These are phyloP conservation scores for Bufo gargarizans DNA, from an alignment of 2,113 vertebrate genomes.

Conservation along the genomic window DNA sequence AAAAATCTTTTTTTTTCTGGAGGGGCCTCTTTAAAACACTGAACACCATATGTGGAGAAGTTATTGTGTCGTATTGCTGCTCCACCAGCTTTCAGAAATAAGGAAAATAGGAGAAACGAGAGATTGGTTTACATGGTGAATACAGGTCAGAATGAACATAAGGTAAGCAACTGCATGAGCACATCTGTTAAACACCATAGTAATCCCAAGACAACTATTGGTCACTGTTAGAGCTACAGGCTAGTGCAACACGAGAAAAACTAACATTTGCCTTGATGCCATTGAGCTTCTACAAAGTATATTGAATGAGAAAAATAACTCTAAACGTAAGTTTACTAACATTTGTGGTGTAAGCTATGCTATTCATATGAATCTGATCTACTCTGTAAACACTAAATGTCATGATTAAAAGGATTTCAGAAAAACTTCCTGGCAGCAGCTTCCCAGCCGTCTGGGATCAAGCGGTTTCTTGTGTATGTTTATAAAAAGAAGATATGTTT, in stretches of 20 bases:
- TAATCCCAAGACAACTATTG: background rate
- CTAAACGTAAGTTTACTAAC: background rate
- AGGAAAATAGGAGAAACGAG: too few species aligned
- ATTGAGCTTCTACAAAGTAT: background rate
- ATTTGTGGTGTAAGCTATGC: background rate
- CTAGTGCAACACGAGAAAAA: background rate
- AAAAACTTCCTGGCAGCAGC: slow-evolving; percentile 17
- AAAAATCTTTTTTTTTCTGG: too few species aligned
- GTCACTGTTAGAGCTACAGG: background rate
- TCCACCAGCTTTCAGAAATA: too few species aligned
- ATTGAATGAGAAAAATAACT: background rate
- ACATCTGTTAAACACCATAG: too few species aligned
- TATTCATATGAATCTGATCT: background rate
- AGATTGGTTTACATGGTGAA: too few species aligned
- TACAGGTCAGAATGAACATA: too few species aligned
- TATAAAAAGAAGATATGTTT: slow-evolving; percentile 14
- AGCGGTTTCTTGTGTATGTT: slow-evolving; percentile 27
- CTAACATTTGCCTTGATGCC: background rate
- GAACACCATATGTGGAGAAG: too few species aligned
- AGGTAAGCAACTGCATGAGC: too few species aligned
- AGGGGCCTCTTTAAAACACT: too few species aligned
- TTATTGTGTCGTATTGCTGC: too few species aligned
- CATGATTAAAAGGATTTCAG: slow-evolving; percentile 23
- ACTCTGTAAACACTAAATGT: slow-evolving; percentile 23
- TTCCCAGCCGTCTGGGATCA: background rate